Percentiles rank a stretch among this genome's conserved stretches.
These are phyloP conservation scores for Mohoua ochrocephala DNA, from an alignment of 2,113 vertebrate species.

Conservation along the genomic window DNA sequence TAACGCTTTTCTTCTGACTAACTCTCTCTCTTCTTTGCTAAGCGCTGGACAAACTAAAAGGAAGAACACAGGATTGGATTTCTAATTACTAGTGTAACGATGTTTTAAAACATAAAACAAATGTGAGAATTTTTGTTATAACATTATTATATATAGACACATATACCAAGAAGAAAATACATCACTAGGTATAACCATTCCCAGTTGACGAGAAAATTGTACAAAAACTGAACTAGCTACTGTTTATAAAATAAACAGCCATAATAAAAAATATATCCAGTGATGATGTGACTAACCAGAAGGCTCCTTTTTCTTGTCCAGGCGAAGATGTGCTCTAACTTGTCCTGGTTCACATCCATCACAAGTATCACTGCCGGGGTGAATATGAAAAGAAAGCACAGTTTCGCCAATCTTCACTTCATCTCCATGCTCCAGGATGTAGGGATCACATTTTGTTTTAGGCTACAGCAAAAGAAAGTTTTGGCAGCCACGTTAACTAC, in stretches of 20 bases:
- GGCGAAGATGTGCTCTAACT: conserved; percentile 92
- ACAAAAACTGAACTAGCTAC: not conserved
- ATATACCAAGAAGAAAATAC: not conserved
- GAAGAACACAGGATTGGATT: not conserved
- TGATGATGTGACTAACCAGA: conserved; percentile 69
- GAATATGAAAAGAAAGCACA: conserved; percentile 95
- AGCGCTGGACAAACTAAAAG: conserved; percentile 75
- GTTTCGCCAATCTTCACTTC: conserved; percentile 98
- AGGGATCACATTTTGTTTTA: conserved; percentile 88
- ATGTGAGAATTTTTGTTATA: not conserved
- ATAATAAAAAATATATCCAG: not conserved
- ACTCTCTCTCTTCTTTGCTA: conserved; percentile 91
- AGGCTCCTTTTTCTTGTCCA: conserved; percentile 81
- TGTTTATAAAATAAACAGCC: not conserved
- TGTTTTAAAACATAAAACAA: not conserved
- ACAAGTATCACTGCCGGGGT: conserved; percentile 91
- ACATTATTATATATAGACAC: not conserved
- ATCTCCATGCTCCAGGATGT: conserved; percentile 88
- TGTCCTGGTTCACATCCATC: conserved; percentile 97
- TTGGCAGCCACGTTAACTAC: not conserved
- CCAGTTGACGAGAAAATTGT: not conserved
- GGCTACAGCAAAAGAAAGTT: conserved; percentile 74
- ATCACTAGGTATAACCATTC: not conserved
- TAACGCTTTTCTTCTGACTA: conserved; percentile 88
- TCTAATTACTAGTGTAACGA: not conserved